Evolutionary conservation across 1,140 invertebrate species (phyloP), one percentile per base, ranked within the genome.

Genomic region (Bathynomus jamesi): DNA sequence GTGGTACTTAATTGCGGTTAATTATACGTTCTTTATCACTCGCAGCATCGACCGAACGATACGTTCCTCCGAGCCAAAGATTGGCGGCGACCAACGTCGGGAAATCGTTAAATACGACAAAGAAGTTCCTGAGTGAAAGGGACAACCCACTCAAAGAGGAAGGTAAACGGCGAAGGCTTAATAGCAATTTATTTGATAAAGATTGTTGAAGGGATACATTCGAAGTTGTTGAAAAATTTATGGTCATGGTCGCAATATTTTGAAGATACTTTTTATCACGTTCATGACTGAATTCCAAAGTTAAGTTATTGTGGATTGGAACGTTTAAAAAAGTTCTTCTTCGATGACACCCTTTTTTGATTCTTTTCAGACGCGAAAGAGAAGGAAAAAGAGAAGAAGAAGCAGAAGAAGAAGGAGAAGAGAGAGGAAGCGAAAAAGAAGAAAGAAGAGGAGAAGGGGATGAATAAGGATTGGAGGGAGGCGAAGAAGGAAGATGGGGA

Each of bases 71-170:
- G 10, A 31, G 61, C 25, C 75, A 76, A 69, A 70, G 75, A 65
- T 67, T 65, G 64, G 66, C 65, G 4, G 61, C 65, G 24, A 65
- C 61, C 8, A 61, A 69, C n/a, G 53, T 40, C 28, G 75, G 71
- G 61, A 69, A 72, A 17, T 53, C 40, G 7, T n/a, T 72, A 69
- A 61, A 62, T 17, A 73, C 69, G 21, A 66, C 67, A 64, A 76
- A 76, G 61, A 73, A 76, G 69, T 76, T 76, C 62, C 66, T 76
- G 13, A 76, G 75, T 70, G 53, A 76, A 31, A 29, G 72, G 31
- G 75, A 76, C 28, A 65, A 70, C 17, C 32, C 32, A 8, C 7
- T 40, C 7, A 40, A 40, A 17, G 32, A 40, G 17, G 32, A 40
- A 40, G 32, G 32, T 40, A 40, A 40, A 17, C 17, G 17, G 32